Evolutionary conservation across 2,888 invertebrate species (phyloP).

Genomic region (Tetranychus truncatus): DNA sequence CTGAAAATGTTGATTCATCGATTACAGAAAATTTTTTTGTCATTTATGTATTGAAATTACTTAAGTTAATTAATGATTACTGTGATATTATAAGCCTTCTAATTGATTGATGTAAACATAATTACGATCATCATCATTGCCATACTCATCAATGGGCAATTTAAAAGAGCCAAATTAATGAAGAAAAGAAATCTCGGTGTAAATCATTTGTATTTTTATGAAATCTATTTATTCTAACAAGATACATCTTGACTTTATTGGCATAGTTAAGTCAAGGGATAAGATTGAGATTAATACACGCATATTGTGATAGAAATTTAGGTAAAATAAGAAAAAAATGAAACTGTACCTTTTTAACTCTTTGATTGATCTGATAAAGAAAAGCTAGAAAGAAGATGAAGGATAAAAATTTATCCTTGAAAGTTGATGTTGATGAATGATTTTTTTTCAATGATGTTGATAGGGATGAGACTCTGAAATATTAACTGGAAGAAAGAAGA

Average conservation of each 20-base stretch:
- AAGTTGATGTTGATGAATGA: background rate
- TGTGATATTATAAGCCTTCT: too few species aligned
- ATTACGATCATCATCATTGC: too few species aligned
- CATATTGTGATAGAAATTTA: too few species aligned
- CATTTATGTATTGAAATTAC: too few species aligned
- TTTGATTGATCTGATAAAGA: background rate
- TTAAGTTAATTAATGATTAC: too few species aligned
- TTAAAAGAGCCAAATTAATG: too few species aligned
- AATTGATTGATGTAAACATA: too few species aligned
- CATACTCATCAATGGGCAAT: too few species aligned
- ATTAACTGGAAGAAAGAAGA: background rate
- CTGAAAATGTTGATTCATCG: too few species aligned
- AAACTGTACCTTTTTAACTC: background rate
- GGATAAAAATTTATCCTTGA: background rate
- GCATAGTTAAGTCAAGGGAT: background rate
- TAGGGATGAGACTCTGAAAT: background rate
- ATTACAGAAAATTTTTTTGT: too few species aligned
- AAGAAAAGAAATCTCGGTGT: too few species aligned
- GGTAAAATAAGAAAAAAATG: too few species aligned
- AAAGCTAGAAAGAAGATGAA: background rate
- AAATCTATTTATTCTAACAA: background rate
- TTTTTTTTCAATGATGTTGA: background rate
- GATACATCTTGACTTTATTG: background rate
- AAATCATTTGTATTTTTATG: background rate
- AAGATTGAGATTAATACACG: background rate